A percentile compares a stretch with the other conserved stretches of the same genome.
phyloP scores from a whole-genome alignment of 2,113 vertebrate species.

The Sakesphorus luctuosus region DNA sequence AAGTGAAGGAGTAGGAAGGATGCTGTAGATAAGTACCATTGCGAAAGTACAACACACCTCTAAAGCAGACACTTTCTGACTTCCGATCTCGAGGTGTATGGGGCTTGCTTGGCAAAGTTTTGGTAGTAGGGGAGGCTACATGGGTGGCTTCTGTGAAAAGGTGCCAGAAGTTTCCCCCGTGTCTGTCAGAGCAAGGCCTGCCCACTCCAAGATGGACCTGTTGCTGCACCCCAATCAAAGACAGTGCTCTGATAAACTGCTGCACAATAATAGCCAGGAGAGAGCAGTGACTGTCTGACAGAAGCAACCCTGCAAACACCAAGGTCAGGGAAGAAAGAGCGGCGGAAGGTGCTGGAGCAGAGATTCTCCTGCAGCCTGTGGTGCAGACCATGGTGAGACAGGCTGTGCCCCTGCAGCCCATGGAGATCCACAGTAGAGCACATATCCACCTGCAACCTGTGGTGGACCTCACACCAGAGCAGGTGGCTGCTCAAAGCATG shows the following conservation, averaged over 20 bases:
- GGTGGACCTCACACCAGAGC: no score
- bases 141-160: background rate
- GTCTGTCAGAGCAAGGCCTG: background rate
- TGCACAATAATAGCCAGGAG: background rate
- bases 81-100: background rate
- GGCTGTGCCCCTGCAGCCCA: background rate
- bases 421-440: background rate
- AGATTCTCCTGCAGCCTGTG: background rate
- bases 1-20: background rate
- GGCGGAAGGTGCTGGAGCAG: accelerated
- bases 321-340: background rate
- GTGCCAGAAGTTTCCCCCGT: background rate
- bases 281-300: background rate
- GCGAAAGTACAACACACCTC: background rate
- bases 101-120: accelerated
- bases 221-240: accelerated
- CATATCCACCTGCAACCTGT: background rate
- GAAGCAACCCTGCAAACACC: background rate
- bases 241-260: background rate
- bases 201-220: accelerated
- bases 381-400: background rate
- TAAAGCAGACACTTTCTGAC: background rate
- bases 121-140: background rate
- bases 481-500: background rate
- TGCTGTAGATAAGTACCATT: accelerated